These are phyloP conservation scores for Parnassius orleans DNA, from an alignment of 2,888 invertebrate genomes.

Conservation along the genomic window DNA sequence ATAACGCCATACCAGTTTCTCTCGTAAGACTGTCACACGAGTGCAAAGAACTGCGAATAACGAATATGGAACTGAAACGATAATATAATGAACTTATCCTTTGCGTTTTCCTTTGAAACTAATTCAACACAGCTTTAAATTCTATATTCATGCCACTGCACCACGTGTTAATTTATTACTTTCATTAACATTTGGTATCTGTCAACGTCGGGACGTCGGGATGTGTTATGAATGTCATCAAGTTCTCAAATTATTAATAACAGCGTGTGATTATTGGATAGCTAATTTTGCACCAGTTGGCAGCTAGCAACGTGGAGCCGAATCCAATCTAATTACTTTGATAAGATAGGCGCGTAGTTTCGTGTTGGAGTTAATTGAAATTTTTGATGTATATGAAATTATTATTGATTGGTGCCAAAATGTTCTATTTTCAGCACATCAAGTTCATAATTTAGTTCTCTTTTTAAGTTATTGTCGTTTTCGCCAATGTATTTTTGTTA, in stretches of 20 bases:
- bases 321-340: neutral
- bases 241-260: conserved; percentile 13
- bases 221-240: conserved; percentile 14
- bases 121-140: neutral
- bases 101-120: neutral
- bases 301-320: neutral
- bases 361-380: no score
- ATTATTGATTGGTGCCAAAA: no score
- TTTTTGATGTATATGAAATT: no score
- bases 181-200: conserved; percentile 10
- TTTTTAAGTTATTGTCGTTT: no score
- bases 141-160: neutral
- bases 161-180: conserved; percentile 1
- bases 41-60: no score
- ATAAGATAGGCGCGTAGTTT: neutral
- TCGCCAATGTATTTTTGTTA: no score
- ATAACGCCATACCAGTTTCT: no score
- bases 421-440: no score
- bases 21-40: no score
- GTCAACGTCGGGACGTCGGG: conserved; percentile 1
- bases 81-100: neutral
- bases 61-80: neutral
- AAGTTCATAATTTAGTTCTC: no score
- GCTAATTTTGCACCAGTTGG: conserved; percentile 14
- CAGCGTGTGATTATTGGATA: conserved; percentile 11